Evolutionary conservation across 2,113 vertebrate species (phyloP).

Genomic region (Grantiella picta): DNA sequence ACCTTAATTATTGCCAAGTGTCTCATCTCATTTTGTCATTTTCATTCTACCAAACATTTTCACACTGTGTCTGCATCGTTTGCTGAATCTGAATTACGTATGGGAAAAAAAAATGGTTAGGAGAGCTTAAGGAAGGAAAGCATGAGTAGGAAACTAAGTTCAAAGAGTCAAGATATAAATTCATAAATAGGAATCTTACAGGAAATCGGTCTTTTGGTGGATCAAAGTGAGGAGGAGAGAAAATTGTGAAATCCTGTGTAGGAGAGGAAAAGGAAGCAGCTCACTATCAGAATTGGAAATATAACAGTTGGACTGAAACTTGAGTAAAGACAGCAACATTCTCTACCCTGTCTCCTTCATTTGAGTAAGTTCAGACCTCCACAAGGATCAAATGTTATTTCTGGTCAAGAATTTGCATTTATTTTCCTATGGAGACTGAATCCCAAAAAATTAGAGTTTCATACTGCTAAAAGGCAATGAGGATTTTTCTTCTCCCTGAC

Average conservation of each 20-base stretch:
- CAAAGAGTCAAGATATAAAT: neutral
- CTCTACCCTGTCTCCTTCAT: neutral
- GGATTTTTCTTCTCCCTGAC: neutral
- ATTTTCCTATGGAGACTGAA: neutral
- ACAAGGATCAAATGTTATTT: neutral
- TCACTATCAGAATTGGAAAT: fast-evolving
- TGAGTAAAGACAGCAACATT: neutral
- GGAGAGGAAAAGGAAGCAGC: neutral
- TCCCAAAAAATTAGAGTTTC: neutral
- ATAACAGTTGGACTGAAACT: neutral
- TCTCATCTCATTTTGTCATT: neutral
- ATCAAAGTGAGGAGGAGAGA: neutral
- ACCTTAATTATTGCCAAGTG: neutral
- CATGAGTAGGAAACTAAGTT: neutral
- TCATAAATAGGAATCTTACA: neutral
- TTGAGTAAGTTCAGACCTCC: neutral
- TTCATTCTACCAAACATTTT: neutral
- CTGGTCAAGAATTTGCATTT: neutral
- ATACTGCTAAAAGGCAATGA: neutral
- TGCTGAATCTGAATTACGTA: neutral
- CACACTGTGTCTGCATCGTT: neutral
- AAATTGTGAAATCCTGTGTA: neutral
- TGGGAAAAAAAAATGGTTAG: neutral
- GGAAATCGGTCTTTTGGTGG: neutral
- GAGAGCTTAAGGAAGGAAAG: neutral